Evolutionary conservation across 2,888 invertebrate species (phyloP), one percentile per base, ranked within the genome.

Genomic region (Peribatodes rhomboidaria): DNA sequence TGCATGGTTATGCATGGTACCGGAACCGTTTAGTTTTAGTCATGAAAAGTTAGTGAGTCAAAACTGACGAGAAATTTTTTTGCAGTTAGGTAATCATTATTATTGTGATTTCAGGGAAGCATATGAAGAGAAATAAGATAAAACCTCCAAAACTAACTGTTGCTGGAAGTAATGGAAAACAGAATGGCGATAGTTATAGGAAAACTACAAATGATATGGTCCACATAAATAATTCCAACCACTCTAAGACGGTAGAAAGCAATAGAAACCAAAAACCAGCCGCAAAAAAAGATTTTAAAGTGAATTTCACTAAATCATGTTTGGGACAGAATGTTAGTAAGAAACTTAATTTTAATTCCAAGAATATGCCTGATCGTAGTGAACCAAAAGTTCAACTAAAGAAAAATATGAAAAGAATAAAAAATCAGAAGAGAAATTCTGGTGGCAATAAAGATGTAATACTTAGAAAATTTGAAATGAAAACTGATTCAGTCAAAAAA

Each of bases 81-180:
- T 27, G 27, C 6, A 27, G 6, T 6, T 27, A 27, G 6, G 18
- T 22, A 10, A 10, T 0, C 6, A 47, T 11, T 8, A 10, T n/a
- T 37, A 53, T 11, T 50, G 18, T 33, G 4, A 33, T 42, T 50
- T 44, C 61, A 91, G 91, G 91, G 11, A 89, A 86, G 73, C 62
- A 80, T 33, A 74, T 81, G 4, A 90, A 82, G 76, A 80, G 89
- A 59, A 86, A 82, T 57, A 70, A 64, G 6, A 82, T 75, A 35
- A 76, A 72, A 50, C 66, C 6, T 1, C 4, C n/a, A 16, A 67
- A 64, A 31, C 37, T 55, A 13, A 33, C 35, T 11, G 13, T 67
- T 42, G 72, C 73, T 61, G 22, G 44, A 41, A 58, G 55, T 44
- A 46, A 56, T 54, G 2, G 47, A 20, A 47, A 59, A 33, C 31